A percentile compares a stretch with the other conserved stretches of the same genome.
Conservation (phyloP, 2,888 invertebrate species). For the Drosophila tripunctata region DNA sequence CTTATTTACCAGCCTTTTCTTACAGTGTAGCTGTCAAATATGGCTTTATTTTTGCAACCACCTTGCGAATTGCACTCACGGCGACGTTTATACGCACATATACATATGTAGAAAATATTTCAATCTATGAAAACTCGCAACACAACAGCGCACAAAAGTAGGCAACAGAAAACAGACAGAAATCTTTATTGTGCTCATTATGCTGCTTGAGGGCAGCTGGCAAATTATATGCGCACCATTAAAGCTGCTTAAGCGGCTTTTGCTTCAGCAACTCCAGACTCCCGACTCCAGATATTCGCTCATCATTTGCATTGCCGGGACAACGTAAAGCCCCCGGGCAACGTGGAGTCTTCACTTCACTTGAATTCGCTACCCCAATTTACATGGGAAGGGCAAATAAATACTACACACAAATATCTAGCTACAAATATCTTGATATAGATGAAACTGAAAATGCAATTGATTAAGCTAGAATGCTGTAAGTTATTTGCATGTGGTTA, state of each 20-base stretch:
- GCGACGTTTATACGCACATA: slow-evolving; percentile 37
- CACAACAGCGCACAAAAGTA: slow-evolving; percentile 55
- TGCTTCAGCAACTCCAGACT: too few relatives aligned
- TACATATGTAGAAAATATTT: too few relatives aligned
- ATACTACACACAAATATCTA: slow-evolving; percentile 2
- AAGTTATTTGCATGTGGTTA: slow-evolving; percentile 38
- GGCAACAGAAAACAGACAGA: slow-evolving; percentile 63
- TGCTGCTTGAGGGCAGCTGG: slow-evolving; percentile 45
- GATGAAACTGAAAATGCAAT: slow-evolving; percentile 38
- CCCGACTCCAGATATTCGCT: background rate
- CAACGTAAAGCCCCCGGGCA: slow-evolving; percentile 37
- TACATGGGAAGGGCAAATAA: too few relatives aligned
- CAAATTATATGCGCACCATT: slow-evolving; percentile 63
- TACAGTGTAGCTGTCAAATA: slow-evolving; percentile 39
- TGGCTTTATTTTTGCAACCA: slow-evolving; percentile 44
- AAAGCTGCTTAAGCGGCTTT: slow-evolving; percentile 69
- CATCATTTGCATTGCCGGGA: slow-evolving; percentile 48
- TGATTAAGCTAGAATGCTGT: slow-evolving; percentile 39
- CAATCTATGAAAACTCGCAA: slow-evolving; percentile 29
- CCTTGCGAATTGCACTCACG: slow-evolving; percentile 59
- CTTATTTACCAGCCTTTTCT: too few relatives aligned
- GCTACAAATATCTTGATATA: background rate
- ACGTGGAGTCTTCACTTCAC: slow-evolving; percentile 2
- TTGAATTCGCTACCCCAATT: background rate
- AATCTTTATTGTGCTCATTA: slow-evolving; percentile 26